These are phyloP conservation scores for Salticus scenicus DNA, from an alignment of 2,888 invertebrate species.

Conservation along the genomic window DNA sequence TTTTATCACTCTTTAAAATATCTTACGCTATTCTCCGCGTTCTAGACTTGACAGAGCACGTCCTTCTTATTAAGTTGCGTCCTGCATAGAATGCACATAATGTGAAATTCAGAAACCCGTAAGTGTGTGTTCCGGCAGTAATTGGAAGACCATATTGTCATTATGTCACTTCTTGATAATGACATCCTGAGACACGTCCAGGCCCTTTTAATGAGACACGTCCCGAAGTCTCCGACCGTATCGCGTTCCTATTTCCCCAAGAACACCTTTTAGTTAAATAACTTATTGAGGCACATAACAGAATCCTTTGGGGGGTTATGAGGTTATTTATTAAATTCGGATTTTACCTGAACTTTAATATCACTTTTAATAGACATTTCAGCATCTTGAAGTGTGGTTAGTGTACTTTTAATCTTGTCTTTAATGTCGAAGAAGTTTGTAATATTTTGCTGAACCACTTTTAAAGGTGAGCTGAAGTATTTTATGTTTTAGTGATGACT, in stretches of 20 bases:
- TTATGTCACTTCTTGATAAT: neutral
- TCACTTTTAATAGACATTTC: no score
- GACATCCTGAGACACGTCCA: neutral
- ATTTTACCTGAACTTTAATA: no score
- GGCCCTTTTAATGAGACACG: neutral
- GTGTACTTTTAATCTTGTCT: no score
- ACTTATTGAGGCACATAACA: neutral
- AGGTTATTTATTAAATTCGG: neutral
- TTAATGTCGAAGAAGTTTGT: no score
- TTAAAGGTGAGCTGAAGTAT: no score
- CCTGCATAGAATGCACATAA: neutral
- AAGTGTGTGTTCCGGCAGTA: neutral
- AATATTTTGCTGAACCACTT: no score
- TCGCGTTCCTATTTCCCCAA: neutral
- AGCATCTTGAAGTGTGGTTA: no score
- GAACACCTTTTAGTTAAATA: neutral
- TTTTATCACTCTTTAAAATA: no score
- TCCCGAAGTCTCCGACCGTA: neutral
- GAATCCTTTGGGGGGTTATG: neutral
- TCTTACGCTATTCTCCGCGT: no score
- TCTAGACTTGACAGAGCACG: constrained; percentile 3
- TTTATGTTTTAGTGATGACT: no score
- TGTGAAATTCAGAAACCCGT: constrained; percentile 1
- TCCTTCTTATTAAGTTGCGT: neutral
- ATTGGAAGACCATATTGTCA: constrained; percentile 11